These are phyloP conservation scores for Rynchops niger DNA, from an alignment of 2,113 vertebrate genomes.

Conservation along the genomic window DNA sequence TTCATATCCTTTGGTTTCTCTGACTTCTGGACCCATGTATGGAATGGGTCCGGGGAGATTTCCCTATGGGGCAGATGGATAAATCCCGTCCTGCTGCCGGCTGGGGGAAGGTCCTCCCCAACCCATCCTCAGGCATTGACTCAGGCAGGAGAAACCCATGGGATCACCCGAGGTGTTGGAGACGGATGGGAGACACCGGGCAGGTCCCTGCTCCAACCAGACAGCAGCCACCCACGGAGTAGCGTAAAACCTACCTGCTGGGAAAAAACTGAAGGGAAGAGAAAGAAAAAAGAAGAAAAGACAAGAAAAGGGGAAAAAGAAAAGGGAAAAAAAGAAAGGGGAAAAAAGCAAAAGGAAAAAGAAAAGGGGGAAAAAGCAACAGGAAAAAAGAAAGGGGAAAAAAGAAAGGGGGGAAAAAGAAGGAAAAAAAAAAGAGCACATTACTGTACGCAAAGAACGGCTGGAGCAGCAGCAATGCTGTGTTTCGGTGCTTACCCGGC, in stretches of 20 bases:
- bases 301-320: not conserved
- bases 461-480: not conserved
- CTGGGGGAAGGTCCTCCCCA: not conserved
- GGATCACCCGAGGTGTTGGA: too few species aligned
- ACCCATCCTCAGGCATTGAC: not conserved
- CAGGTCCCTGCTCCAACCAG: not conserved
- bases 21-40: too few species aligned
- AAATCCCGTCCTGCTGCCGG: not conserved
- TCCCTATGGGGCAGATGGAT: not conserved
- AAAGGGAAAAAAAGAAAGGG: accelerated
- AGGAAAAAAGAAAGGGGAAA: not conserved
- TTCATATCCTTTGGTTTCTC: not conserved
- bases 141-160: not conserved
- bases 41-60: not conserved
- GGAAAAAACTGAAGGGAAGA: too few species aligned
- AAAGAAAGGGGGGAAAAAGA: too few species aligned
- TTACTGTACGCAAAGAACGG: accelerated
- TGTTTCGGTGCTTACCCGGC: not conserved
- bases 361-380: too few species aligned
- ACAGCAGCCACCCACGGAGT: not conserved
- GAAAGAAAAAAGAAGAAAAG: not conserved
- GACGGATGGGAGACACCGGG: not conserved
- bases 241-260: not conserved
- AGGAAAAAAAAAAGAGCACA: not conserved
- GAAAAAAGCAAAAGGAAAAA: too few species aligned